Evolutionary conservation across 2,797 vertebrate genomes (phyloP).

Genomic region (Myotis planiceps): DNA sequence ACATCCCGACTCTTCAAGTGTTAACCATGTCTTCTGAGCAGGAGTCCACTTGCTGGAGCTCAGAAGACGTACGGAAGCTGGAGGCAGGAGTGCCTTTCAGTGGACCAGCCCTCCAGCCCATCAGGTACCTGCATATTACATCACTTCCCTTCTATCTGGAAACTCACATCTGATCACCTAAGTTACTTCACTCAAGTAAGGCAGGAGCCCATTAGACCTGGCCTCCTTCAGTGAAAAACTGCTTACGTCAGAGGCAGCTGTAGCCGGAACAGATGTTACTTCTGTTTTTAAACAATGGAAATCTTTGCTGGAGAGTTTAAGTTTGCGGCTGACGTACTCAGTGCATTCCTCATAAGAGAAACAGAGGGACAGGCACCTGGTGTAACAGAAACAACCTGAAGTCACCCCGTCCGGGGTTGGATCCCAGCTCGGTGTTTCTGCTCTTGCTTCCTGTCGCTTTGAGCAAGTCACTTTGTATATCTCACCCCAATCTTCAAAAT

Average conservation of each 20-base stretch:
- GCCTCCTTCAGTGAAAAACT: neutral
- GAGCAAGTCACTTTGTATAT: neutral
- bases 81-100: neutral
- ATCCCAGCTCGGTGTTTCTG: neutral
- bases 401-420: neutral
- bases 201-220: constrained; percentile 27
- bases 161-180: neutral
- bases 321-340: neutral
- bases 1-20: neutral
- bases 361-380: neutral
- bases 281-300: constrained; percentile 13
- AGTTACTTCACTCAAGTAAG: neutral
- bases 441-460: neutral
- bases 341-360: neutral
- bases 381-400: neutral
- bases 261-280: constrained; percentile 41
- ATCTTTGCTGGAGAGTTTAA: neutral
- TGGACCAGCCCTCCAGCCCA: neutral
- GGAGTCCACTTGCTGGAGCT: constrained; percentile 12
- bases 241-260: neutral
- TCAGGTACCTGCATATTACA: neutral
- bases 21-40: constrained; percentile 4
- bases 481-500: neutral
- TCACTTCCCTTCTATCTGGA: neutral
- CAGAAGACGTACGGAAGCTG: neutral